Percentiles rank a stretch among this genome's conserved stretches.
These are phyloP conservation scores for Scaptodrosophila latifasciaeformis DNA, from an alignment of 2,888 invertebrate genomes.

Conservation along the genomic window DNA sequence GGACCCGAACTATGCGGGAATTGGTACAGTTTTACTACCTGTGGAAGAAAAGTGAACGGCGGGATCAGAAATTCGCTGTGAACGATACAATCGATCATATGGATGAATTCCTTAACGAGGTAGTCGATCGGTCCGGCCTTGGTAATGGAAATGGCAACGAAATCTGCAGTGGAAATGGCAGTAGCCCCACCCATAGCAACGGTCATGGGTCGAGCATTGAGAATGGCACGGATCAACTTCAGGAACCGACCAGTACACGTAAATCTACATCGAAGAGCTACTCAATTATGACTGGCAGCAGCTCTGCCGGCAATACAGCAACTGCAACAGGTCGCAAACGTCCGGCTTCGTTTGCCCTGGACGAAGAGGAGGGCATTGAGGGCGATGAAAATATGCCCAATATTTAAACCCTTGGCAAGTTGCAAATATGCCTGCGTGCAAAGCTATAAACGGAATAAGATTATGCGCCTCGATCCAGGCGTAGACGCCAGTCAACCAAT, in stretches of 20 bases:
- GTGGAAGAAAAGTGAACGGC: slow-evolving; percentile 99
- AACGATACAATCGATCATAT: slow-evolving; percentile 73
- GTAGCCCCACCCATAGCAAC: slow-evolving; percentile 12
- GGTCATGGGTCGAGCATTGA: slow-evolving; percentile 21
- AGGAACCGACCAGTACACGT: slow-evolving; percentile 4
- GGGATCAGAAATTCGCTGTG: slow-evolving; percentile 79
- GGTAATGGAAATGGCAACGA: slow-evolving; percentile 30
- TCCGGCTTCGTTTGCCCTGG: slow-evolving; percentile 22
- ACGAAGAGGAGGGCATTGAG: slow-evolving; percentile 31
- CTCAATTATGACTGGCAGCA: slow-evolving; percentile 64
- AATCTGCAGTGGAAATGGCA: background rate
- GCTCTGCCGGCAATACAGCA: slow-evolving; percentile 3
- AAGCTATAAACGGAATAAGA: too few relatives aligned
- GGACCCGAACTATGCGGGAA: slow-evolving; percentile 96
- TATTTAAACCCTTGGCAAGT: background rate
- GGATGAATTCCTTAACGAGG: slow-evolving; percentile 72
- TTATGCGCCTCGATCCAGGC: too few relatives aligned
- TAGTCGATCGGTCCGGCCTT: slow-evolving; percentile 42
- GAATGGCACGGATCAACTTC: slow-evolving; percentile 17
- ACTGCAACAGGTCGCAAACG: slow-evolving; percentile 34
- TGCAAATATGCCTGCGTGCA: background rate
- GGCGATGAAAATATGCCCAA: slow-evolving; percentile 9
- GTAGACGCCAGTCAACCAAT: slow-evolving; percentile 26
- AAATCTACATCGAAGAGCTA: slow-evolving; percentile 53
- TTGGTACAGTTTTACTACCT: slow-evolving; percentile 96